These are phyloP conservation scores for Synanthedon formicaeformis DNA, from an alignment of 2,888 invertebrate genomes.

Conservation along the genomic window DNA sequence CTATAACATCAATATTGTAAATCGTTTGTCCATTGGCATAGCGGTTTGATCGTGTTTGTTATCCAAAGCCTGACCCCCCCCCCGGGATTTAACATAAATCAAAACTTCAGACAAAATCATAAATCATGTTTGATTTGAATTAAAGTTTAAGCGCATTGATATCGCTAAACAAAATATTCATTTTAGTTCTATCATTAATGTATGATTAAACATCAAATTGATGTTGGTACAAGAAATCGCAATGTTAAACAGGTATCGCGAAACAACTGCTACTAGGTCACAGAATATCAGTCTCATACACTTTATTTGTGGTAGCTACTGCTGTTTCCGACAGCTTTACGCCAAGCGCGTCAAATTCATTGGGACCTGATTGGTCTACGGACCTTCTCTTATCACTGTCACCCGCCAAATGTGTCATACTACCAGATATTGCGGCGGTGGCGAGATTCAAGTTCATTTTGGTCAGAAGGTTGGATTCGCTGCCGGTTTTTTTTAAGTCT, in stretches of 20 bases:
- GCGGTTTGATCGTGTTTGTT: too few relatives aligned
- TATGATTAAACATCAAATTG: background rate
- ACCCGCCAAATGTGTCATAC: slow-evolving; percentile 48
- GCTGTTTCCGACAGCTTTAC: slow-evolving; percentile 21
- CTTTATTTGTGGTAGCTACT: slow-evolving; percentile 78
- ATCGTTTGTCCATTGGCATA: too few relatives aligned
- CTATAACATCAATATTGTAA: too few relatives aligned
- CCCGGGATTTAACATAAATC: too few relatives aligned
- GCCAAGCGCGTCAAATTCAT: slow-evolving; percentile 8
- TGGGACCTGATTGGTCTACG: slow-evolving; percentile 5
- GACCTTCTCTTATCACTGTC: slow-evolving; percentile 8
- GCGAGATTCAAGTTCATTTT: slow-evolving; percentile 84
- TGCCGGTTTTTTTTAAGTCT: slow-evolving; percentile 87
- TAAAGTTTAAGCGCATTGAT: background rate
- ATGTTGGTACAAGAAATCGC: background rate
- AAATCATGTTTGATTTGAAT: background rate
- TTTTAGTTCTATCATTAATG: background rate
- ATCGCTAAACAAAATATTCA: background rate
- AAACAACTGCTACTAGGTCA: slow-evolving; percentile 62
- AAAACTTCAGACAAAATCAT: too few relatives aligned
- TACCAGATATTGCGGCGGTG: slow-evolving; percentile 42
- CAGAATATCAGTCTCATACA: slow-evolving; percentile 95
- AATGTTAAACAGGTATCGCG: background rate
- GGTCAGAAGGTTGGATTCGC: slow-evolving; percentile 86
- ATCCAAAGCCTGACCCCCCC: too few relatives aligned